Percentiles rank a stretch among this genome's conserved stretches.
phyloP scores from a whole-genome alignment of 2,113 vertebrate species.

The Guaruba guarouba region DNA sequence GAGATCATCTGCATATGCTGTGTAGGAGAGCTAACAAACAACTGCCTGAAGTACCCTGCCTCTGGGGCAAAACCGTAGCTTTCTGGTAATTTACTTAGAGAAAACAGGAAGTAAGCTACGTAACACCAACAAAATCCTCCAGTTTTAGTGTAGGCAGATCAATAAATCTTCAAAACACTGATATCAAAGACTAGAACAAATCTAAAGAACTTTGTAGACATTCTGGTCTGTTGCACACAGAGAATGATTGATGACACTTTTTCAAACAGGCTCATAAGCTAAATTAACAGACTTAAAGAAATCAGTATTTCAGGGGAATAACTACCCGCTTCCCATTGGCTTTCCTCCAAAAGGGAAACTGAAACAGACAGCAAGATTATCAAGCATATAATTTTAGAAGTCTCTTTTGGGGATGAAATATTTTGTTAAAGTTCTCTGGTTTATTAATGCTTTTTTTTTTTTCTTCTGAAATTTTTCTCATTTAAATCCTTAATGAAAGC shows the following conservation, averaged over 20 bases:
- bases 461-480: neutral
- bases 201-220: neutral
- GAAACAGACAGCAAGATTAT: neutral
- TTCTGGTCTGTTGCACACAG: neutral
- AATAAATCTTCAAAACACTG: neutral
- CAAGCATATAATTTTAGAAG: neutral
- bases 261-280: neutral
- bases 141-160: neutral
- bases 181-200: neutral
- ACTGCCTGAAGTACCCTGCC: neutral
- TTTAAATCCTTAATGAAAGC: neutral
- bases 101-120: neutral
- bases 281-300: neutral
- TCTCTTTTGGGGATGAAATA: neutral
- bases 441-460: neutral
- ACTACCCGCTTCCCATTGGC: neutral
- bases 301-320: neutral
- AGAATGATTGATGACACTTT: neutral
- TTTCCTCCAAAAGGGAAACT: conserved; percentile 9
- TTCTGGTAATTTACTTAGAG: neutral
- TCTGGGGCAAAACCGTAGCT: neutral
- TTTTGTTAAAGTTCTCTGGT: neutral
- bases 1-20: neutral
- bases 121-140: neutral
- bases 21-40: neutral